Evolutionary conservation across 2,113 vertebrate species (phyloP).

Genomic region (Varanus salvator): DNA sequence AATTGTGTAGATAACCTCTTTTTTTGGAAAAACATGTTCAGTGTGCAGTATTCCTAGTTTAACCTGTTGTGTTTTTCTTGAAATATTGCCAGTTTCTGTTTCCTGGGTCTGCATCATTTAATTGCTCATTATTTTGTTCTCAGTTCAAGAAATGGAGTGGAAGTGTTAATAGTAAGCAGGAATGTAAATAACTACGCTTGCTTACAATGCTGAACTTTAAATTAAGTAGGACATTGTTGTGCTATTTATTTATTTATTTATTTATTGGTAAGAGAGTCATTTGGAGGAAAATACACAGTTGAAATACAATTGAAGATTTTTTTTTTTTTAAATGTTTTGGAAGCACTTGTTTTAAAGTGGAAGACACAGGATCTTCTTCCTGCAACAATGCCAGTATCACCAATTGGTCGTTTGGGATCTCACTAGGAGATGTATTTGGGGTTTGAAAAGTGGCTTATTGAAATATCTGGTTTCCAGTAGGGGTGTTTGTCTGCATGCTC

Average conservation of each 20-base stretch:
- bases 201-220: conserved; percentile 29
- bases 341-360: conserved; percentile 22
- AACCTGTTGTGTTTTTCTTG: not conserved
- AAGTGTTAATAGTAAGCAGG: conserved; percentile 29
- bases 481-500: not conserved
- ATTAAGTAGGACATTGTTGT: not conserved
- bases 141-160: conserved; percentile 20
- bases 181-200: conserved; percentile 22
- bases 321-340: not conserved
- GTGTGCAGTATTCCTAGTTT: not conserved
- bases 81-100: conserved; percentile 34
- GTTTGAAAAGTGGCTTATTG: not conserved
- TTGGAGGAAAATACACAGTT: conserved; percentile 19
- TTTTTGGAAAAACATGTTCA: not conserved
- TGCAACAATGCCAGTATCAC: not conserved
- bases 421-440: not conserved
- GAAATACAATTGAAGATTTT: not conserved
- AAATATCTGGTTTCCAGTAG: not conserved
- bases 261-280: not conserved
- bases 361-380: not conserved
- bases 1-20: not conserved
- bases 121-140: conserved; percentile 43
- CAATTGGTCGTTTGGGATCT: not conserved
- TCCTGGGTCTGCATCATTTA: conserved; percentile 13
- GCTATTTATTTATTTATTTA: not conserved